Evolutionary conservation across 2,797 vertebrate species (phyloP), one percentile per base, ranked within the genome.

Genomic region (Hozukius guyotensis): DNA sequence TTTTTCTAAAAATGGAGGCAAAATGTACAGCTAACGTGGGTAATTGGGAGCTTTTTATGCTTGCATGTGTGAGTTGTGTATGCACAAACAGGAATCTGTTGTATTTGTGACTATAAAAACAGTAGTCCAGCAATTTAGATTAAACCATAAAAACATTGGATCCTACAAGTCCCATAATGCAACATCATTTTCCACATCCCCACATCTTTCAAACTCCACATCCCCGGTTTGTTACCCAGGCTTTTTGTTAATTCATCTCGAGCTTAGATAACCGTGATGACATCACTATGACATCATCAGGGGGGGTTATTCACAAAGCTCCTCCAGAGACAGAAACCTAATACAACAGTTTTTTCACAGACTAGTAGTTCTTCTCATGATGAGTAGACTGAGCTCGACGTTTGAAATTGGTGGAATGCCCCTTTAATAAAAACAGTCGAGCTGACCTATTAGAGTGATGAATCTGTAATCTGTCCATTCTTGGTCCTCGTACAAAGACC

Each of bases 281-380:
- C 72, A 62, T 76, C 65, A 68, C n/a, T 11, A 2, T 72, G 73
- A 68, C 74, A 65, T 78, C 67, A 78, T 29, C 13, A 46, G 4
- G 24, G 53, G 53, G 25, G 14, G 42, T 65, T 49, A 36, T 77
- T 72, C 36, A 49, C 22, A 59, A 55, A 55, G 25, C 38, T 31
- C 42, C 42, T 46, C 6, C 2, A 18, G 42, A 46, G 42, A 60
- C 31, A 46, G 46, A 55, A 25, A 60, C 27, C 11, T 69, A 3
- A 49, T 63, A 32, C 34, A 38, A 11, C n/a, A 12, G 2, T 55
- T 55, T 55, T 55, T 12, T 38, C 10, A 73, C 14, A 42, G 20
- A 24, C 49, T 3, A 29, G 16, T 12, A n/a, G 8, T 3, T 8
- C 9, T 14, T 18, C 4, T 53, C 24, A 2, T 27, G 46, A 49